These are phyloP conservation scores for Trididemnum nubilum DNA, from an alignment of 23 tunicate species.

Conservation along the genomic window DNA sequence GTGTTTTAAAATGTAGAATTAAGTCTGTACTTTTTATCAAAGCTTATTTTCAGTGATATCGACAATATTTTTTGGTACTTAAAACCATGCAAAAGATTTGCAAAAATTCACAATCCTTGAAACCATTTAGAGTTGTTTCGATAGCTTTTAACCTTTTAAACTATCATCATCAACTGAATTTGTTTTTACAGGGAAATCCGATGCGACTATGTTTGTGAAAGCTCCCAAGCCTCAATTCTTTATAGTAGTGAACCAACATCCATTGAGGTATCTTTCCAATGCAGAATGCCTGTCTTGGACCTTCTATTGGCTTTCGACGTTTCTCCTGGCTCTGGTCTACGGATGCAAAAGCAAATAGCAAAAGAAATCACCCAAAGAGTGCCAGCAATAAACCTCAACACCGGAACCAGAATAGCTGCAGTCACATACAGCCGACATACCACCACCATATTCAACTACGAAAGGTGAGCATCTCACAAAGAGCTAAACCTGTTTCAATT, in stretches of 20 bases:
- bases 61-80: too few species aligned
- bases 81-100: too few species aligned
- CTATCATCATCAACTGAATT: background rate
- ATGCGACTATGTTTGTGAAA: slow-evolving; percentile 1
- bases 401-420: slow-evolving; percentile 30
- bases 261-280: background rate
- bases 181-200: slow-evolving; percentile 8
- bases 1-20: too few species aligned
- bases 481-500: too few species aligned
- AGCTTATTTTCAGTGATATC: too few species aligned
- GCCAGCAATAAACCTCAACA: background rate
- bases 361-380: background rate
- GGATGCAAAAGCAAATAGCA: background rate
- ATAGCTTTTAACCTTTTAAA: too few species aligned
- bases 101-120: too few species aligned
- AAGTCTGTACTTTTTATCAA: too few species aligned
- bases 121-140: too few species aligned
- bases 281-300: background rate
- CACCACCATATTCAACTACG: background rate
- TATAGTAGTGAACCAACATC: background rate
- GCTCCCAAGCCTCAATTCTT: background rate
- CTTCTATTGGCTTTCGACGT: slow-evolving; percentile 12
- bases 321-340: background rate
- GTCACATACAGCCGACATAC: background rate
- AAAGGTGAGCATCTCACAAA: slow-evolving; percentile 2